Percentiles rank a stretch among this genome's conserved stretches.
Conservation (phyloP, 1,140 invertebrate genomes). For the Bombus turneri region DNA sequence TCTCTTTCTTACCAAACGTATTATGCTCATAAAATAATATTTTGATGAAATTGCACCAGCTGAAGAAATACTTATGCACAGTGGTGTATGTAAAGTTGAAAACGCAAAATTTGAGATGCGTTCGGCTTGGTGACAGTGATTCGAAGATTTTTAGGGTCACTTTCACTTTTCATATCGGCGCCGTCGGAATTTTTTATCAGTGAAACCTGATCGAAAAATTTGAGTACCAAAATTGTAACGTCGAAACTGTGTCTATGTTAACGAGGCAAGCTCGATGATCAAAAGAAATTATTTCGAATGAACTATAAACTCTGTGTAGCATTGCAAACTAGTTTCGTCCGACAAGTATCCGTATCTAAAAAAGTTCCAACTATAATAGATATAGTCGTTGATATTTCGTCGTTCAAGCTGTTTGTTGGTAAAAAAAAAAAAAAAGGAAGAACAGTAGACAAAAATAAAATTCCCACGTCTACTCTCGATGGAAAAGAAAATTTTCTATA, state of each 20-base stretch:
- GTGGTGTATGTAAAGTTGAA: not conserved
- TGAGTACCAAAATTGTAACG: not conserved
- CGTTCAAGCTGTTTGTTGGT: too few relatives aligned
- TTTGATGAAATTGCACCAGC: too few relatives aligned
- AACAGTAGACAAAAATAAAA: too few relatives aligned
- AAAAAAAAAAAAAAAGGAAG: too few relatives aligned
- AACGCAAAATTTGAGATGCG: not conserved
- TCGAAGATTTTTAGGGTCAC: constrained; percentile 21
- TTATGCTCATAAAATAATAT: too few relatives aligned
- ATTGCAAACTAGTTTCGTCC: not conserved
- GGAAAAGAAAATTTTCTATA: not conserved
- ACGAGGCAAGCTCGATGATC: not conserved
- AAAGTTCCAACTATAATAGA: not conserved
- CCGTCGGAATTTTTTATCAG: constrained; percentile 12
- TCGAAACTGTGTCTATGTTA: not conserved
- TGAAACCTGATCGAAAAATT: constrained; percentile 5
- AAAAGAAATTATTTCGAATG: too few relatives aligned
- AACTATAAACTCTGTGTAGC: not conserved
- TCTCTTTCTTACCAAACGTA: not conserved
- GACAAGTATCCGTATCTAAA: not conserved
- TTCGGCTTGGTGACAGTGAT: not conserved
- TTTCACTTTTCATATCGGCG: constrained; percentile 27
- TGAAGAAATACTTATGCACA: too few relatives aligned
- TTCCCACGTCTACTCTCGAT: not conserved
- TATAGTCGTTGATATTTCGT: not conserved